Evolutionary conservation across 2,888 invertebrate genomes (phyloP).

Genomic region (Steinernema hermaphroditum): DNA sequence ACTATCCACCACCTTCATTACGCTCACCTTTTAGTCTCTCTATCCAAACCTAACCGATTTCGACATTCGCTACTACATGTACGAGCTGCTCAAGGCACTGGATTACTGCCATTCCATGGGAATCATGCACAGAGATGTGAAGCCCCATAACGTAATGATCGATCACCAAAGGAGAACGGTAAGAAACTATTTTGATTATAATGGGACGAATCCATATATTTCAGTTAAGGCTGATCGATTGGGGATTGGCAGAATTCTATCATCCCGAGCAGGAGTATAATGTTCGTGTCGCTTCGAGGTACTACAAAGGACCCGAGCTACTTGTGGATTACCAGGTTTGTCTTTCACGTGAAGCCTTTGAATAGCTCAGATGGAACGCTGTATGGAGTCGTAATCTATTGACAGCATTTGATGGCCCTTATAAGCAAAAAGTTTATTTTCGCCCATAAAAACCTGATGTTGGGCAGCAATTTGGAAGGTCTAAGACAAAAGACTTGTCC

Average conservation of each 20-base stretch:
- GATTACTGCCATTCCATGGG: slow-evolving; percentile 99
- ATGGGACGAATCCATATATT: background rate
- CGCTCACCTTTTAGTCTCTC: slow-evolving; percentile 74
- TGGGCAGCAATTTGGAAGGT: too few species aligned
- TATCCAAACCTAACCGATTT: slow-evolving; percentile 99
- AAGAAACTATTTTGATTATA: slow-evolving; percentile 20
- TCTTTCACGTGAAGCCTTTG: background rate
- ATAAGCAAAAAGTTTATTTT: too few species aligned
- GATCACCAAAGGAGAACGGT: slow-evolving; percentile 96
- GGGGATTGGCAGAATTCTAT: slow-evolving; percentile 99
- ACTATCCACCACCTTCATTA: background rate
- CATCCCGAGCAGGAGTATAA: slow-evolving; percentile 99
- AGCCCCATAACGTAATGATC: slow-evolving; percentile 99
- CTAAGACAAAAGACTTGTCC: too few species aligned
- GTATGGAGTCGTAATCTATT: too few species aligned
- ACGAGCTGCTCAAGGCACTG: slow-evolving; percentile 93
- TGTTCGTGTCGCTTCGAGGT: slow-evolving; percentile 97
- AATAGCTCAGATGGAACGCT: too few species aligned
- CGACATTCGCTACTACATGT: slow-evolving; percentile 98
- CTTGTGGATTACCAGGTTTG: slow-evolving; percentile 88
- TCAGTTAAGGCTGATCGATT: slow-evolving; percentile 80
- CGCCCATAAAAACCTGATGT: too few species aligned
- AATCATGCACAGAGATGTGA: slow-evolving; percentile 99
- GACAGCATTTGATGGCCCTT: too few species aligned
- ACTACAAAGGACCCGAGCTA: slow-evolving; percentile 97